These are phyloP conservation scores for Lordiphosa clarofinis DNA, from an alignment of 1,140 invertebrate species.

Conservation along the genomic window DNA sequence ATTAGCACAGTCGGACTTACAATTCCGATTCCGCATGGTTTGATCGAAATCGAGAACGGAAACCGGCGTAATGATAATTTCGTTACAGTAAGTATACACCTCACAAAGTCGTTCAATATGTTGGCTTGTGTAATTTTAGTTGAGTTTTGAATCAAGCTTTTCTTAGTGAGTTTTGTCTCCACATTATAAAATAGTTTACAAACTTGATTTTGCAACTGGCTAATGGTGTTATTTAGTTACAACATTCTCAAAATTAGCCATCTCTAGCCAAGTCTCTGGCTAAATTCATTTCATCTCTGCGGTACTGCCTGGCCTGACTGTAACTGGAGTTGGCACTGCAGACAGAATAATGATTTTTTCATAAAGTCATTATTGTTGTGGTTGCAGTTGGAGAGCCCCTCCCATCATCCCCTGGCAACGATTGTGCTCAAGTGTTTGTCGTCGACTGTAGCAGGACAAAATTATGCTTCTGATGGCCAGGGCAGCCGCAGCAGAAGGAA, in stretches of 20 bases:
- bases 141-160: too few relatives aligned
- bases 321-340: constrained; percentile 32
- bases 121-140: too few relatives aligned
- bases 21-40: too few relatives aligned
- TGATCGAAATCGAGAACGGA: too few relatives aligned
- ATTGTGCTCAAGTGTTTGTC: constrained; percentile 74
- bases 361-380: constrained; percentile 77
- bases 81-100: too few relatives aligned
- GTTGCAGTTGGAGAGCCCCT: constrained; percentile 46
- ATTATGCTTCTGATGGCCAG: constrained; percentile 62
- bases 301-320: constrained; percentile 24
- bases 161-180: too few relatives aligned
- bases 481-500: constrained; percentile 45
- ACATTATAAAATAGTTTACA: too few relatives aligned
- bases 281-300: constrained; percentile 44
- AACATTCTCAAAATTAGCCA: constrained; percentile 1
- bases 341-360: constrained; percentile 73
- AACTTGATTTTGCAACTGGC: too few relatives aligned
- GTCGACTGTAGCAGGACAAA: constrained; percentile 52
- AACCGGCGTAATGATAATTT: too few relatives aligned
- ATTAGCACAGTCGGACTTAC: too few relatives aligned
- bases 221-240: background rate
- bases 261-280: constrained; percentile 13
- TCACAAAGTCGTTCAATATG: too few relatives aligned
- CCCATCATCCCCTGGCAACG: constrained; percentile 35